Evolutionary conservation across 2,888 invertebrate genomes (phyloP).

Genomic region (Thecocarcelia acutangulata): DNA sequence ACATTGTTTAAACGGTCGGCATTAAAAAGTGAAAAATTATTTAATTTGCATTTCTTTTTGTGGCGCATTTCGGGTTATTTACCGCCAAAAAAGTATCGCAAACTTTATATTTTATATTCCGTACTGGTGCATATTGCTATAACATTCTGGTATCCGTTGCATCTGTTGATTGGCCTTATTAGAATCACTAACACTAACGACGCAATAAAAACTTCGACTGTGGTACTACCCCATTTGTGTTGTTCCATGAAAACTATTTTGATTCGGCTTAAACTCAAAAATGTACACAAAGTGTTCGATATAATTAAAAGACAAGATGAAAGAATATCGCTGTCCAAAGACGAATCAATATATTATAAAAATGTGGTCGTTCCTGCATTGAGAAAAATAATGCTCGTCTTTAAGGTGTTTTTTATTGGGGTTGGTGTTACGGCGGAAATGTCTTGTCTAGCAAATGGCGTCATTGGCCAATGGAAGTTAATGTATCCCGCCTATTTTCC

Average conservation of each 20-base stretch:
- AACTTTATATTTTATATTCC: slow-evolving; percentile 57
- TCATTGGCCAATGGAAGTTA: slow-evolving; percentile 58
- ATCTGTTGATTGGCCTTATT: slow-evolving; percentile 68
- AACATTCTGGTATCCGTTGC: slow-evolving; percentile 67
- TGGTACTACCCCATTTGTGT: slow-evolving; percentile 56
- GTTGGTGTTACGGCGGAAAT: not conserved
- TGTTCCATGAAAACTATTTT: slow-evolving; percentile 62
- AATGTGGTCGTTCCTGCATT: slow-evolving; percentile 4
- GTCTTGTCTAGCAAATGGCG: slow-evolving; percentile 47
- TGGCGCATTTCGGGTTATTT: slow-evolving; percentile 59
- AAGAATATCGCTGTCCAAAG: slow-evolving; percentile 24
- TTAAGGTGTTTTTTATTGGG: slow-evolving; percentile 27
- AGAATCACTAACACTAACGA: slow-evolving; percentile 51
- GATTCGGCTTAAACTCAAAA: slow-evolving; percentile 63
- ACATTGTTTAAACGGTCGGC: not conserved
- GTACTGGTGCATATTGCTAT: slow-evolving; percentile 55
- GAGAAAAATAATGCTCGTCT: slow-evolving; percentile 24
- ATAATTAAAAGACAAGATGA: slow-evolving; percentile 59
- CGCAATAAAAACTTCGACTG: slow-evolving; percentile 63
- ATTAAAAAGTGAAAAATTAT: slow-evolving; percentile 28
- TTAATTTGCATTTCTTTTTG: slow-evolving; percentile 42
- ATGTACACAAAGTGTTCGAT: slow-evolving; percentile 51
- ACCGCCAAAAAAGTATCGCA: slow-evolving; percentile 36
- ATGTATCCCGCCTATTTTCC: slow-evolving; percentile 71
- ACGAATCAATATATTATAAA: slow-evolving; percentile 51